Evolutionary conservation across 2,888 invertebrate genomes (phyloP).

Genomic region (Drosophila gaucha): DNA sequence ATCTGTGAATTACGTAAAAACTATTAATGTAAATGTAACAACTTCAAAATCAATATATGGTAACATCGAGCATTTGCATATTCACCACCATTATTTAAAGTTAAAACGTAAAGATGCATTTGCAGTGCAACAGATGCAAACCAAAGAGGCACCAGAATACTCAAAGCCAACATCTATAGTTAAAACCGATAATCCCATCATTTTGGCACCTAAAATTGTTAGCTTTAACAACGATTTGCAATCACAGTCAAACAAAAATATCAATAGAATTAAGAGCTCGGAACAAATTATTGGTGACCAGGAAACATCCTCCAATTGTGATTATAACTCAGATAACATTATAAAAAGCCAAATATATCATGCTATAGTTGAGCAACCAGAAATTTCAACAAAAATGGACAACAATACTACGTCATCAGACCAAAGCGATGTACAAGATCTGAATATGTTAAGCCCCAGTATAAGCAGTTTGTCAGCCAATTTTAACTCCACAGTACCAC

Average conservation of each 20-base stretch:
- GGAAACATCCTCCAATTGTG: not conserved
- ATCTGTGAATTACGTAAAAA: not conserved
- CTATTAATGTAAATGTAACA: not conserved
- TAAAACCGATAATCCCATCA: not conserved
- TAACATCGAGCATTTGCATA: slow-evolving; percentile 4
- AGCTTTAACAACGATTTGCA: not conserved
- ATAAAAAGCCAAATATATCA: not conserved
- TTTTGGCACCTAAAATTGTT: not conserved
- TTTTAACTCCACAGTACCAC: not conserved
- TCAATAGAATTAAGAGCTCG: not conserved
- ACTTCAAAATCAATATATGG: not conserved
- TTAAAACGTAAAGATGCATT: not conserved
- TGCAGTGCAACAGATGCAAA: not conserved
- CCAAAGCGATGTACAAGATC: not conserved
- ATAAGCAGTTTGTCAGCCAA: too few species aligned
- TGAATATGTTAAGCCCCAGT: not conserved
- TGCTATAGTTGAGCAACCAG: too few species aligned
- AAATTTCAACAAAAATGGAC: not conserved
- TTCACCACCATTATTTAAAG: slow-evolving; percentile 21
- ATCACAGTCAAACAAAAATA: not conserved
- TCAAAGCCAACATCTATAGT: not conserved
- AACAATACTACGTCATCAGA: not conserved
- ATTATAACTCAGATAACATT: not conserved
- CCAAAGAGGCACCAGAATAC: not conserved
- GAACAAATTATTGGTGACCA: too few species aligned